phyloP scores from a whole-genome alignment of 2,797 vertebrate genomes.

The Rhinichthys osculus region DNA sequence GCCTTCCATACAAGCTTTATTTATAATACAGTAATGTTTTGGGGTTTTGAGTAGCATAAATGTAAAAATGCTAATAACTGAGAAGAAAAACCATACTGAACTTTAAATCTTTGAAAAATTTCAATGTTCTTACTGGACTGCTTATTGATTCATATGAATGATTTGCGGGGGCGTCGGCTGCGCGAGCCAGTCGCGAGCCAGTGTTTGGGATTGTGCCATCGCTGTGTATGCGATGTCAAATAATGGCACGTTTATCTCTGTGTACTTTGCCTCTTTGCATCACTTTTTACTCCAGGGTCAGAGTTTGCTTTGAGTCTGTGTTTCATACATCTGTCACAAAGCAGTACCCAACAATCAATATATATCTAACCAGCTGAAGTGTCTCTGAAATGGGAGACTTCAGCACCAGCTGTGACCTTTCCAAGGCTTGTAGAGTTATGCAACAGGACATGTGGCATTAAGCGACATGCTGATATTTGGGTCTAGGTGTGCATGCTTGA shows the following conservation, averaged over 20 bases:
- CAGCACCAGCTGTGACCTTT: constrained; percentile 37
- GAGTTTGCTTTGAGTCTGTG: constrained; percentile 14
- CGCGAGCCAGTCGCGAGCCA: background rate
- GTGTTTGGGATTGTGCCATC: constrained; percentile 1
- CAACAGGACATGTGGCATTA: constrained; percentile 49
- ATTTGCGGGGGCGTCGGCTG: background rate
- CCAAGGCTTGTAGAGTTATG: constrained; percentile 28
- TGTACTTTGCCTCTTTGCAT: background rate
- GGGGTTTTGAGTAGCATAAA: background rate
- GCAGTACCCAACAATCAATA: background rate
- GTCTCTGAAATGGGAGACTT: background rate
- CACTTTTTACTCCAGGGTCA: constrained; percentile 4
- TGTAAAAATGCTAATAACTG: background rate
- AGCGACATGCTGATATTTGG: background rate
- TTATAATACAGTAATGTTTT: background rate
- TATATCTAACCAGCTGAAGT: background rate
- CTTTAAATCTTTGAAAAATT: background rate
- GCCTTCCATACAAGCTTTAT: too few relatives aligned
- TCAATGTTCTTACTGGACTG: background rate
- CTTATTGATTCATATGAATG: constrained; percentile 20
- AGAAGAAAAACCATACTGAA: too few relatives aligned
- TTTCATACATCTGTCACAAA: background rate
- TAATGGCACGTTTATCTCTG: background rate
- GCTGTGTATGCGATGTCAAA: background rate
- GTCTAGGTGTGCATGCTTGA: background rate